Conservation (phyloP, 2,797 vertebrate species). For the Artibeus jamaicensis region DNA sequence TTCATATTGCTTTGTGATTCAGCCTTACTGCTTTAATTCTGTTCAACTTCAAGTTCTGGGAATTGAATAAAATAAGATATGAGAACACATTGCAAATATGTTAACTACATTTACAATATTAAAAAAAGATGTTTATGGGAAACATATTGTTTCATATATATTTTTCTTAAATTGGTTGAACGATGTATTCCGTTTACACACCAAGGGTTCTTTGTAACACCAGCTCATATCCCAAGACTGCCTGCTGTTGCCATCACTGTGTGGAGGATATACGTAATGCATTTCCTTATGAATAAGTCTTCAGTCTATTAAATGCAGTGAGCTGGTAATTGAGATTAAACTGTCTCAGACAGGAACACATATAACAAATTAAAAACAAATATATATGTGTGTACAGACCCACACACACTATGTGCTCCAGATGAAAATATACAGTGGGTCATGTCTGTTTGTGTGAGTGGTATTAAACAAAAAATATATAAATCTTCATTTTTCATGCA, state of each 20-base stretch:
- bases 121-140: slow-evolving; percentile 55
- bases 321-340: slow-evolving; percentile 13
- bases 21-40: neutral
- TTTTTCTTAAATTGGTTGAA: slow-evolving; percentile 6
- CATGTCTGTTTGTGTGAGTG: neutral
- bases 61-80: slow-evolving; percentile 30
- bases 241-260: neutral
- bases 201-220: neutral
- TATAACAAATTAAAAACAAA: slow-evolving; percentile 8
- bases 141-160: slow-evolving; percentile 24
- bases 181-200: neutral
- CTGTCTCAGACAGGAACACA: neutral
- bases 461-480: neutral
- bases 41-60: slow-evolving; percentile 30
- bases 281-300: slow-evolving; percentile 37
- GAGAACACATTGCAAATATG: slow-evolving; percentile 12
- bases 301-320: neutral
- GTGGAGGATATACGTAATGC: neutral
- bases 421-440: neutral
- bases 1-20: neutral
- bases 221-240: neutral
- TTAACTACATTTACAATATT: slow-evolving; percentile 53
- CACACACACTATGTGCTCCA: neutral
- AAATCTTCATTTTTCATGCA: neutral
- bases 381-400: neutral